Evolutionary conservation across 2,113 vertebrate genomes (phyloP).

Genomic region (Etheostoma cragini): DNA sequence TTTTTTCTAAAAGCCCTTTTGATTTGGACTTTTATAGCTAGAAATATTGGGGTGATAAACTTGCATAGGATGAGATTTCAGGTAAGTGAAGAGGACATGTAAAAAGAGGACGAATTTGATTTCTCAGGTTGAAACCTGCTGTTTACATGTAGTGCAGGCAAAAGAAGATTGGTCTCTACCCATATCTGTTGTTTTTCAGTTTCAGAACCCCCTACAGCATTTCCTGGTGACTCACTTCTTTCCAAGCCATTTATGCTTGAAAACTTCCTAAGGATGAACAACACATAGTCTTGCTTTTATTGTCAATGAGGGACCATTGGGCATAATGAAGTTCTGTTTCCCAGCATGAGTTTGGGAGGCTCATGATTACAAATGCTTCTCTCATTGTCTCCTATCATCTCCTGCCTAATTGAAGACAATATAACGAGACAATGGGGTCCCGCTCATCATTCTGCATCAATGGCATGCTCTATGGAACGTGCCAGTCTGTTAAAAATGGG

Average conservation of each 20-base stretch:
- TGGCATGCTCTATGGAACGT: constrained; percentile 72
- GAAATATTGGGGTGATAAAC: constrained; percentile 21
- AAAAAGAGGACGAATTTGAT: neutral
- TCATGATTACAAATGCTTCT: constrained; percentile 81
- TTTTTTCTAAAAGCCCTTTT: constrained; percentile 12
- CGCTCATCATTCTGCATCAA: constrained; percentile 76
- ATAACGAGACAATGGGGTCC: constrained; percentile 77
- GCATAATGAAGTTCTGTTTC: constrained; percentile 82
- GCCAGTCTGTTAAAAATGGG: constrained; percentile 70
- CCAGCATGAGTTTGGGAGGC: constrained; percentile 74
- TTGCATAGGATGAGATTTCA: constrained; percentile 27
- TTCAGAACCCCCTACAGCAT: constrained; percentile 64
- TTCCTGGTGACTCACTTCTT: constrained; percentile 72
- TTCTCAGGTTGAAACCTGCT: constrained; percentile 50
- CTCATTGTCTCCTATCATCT: constrained; percentile 81
- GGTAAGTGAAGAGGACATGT: constrained; percentile 53
- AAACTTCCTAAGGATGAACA: constrained; percentile 67
- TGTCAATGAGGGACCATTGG: constrained; percentile 76
- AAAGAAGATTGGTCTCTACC: constrained; percentile 44
- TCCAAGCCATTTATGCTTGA: constrained; percentile 69
- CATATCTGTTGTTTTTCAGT: constrained; percentile 50
- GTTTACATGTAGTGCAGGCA: constrained; percentile 36
- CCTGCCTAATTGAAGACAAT: constrained; percentile 81
- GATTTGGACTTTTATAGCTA: constrained; percentile 26
- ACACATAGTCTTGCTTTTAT: constrained; percentile 74